These are phyloP conservation scores for Mylabris sibirica DNA, from an alignment of 2,888 invertebrate species.

Conservation along the genomic window DNA sequence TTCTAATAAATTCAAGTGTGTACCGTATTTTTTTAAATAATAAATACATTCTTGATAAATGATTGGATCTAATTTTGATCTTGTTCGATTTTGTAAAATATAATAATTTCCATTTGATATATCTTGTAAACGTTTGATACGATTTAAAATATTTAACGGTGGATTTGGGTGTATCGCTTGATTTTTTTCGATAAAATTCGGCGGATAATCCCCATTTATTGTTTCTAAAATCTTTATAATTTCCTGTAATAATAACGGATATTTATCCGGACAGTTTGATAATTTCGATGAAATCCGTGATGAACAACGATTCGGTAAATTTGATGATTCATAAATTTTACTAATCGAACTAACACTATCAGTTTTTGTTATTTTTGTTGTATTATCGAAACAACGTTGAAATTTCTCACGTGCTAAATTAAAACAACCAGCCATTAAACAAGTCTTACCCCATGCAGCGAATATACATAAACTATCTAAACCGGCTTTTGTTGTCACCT, in stretches of 20 bases:
- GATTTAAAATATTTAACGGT: slow-evolving; percentile 62
- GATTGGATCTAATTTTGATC: slow-evolving; percentile 62
- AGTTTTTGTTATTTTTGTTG: slow-evolving; percentile 52
- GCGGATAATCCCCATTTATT: slow-evolving; percentile 65
- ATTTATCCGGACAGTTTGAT: slow-evolving; percentile 64
- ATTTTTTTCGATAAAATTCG: slow-evolving; percentile 62
- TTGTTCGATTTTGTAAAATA: slow-evolving; percentile 21
- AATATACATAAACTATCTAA: slow-evolving; percentile 79
- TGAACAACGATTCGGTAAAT: slow-evolving; percentile 27
- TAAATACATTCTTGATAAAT: slow-evolving; percentile 82
- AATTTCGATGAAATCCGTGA: slow-evolving; percentile 35
- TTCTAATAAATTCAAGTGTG: slow-evolving; percentile 74
- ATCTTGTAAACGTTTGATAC: slow-evolving; percentile 60
- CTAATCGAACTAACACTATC: slow-evolving; percentile 35
- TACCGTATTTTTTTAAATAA: slow-evolving; percentile 83
- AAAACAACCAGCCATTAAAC: slow-evolving; percentile 80
- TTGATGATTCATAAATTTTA: slow-evolving; percentile 29
- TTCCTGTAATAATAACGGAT: slow-evolving; percentile 74
- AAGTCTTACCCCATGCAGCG: slow-evolving; percentile 88
- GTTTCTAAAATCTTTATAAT: slow-evolving; percentile 74
- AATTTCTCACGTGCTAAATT: slow-evolving; percentile 81
- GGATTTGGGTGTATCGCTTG: slow-evolving; percentile 59
- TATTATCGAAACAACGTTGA: slow-evolving; percentile 64
- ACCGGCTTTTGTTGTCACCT: slow-evolving; percentile 88
- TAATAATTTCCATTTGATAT: slow-evolving; percentile 58